Base-by-base conservation (phyloP, 2,888 invertebrate genomes). In the Latrodectus hesperus region DNA sequence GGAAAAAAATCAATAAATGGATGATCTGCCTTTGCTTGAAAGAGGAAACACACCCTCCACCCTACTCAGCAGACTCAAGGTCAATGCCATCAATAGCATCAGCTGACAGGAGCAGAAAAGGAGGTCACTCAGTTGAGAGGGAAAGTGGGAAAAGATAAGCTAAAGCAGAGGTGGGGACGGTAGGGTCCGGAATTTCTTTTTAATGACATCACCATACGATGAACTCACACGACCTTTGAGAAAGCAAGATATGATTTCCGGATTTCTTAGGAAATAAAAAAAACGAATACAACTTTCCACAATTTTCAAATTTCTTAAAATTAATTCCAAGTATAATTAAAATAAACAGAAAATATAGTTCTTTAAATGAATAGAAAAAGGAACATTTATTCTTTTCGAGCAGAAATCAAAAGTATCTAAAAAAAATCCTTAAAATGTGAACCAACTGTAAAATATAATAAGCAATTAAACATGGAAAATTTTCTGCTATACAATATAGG, bases 51-150 rank as follows among this genome's bases (percentile, higher is more conserved):
- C 10, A 52, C 14, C 55, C n/a, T 17, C 38, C 75, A 55, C 77
- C 65, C 22, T 55, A 70, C 76, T 26, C 83, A 53, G 60, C 76
- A 72, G 51, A n/a, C 64, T 78, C 88, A 85, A 88, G 88, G 84
- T 88, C 88, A 88, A 85, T 85, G 88, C 75, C 82, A 85, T 67
- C 79, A 79, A 64, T 53, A 67, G 73, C 77, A 85, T 84, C 84
- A 84, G 81, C 76, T 81, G 86, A 77, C 76, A 86, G 60, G 65
- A 84, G 73, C 53, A 80, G 70, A 77, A 87, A 87, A 87, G 67
- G 86, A 87, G 86, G 86, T 84, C 73, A 84, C 71, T 53, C 84
- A 72, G 79, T 70, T 53, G 67, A 74, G 51, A 70, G 38, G 65
- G 53, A 71, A 85, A 80, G 70, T 52, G 55, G 71, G 22, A 70